Conservation (phyloP, 2,113 vertebrate species). For the Perca flavescens region DNA sequence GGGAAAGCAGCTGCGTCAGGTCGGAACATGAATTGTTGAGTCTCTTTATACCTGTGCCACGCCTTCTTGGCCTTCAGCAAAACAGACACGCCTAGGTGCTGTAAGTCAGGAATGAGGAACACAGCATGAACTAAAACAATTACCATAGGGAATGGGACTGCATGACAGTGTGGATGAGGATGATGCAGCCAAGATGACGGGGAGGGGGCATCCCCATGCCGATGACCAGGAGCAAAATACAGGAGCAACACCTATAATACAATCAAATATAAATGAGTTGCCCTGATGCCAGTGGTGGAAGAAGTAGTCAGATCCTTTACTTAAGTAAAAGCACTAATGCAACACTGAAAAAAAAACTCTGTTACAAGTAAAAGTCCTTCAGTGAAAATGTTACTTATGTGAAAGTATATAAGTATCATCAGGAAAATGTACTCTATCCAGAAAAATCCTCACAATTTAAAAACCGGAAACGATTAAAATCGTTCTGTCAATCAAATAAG, state of each 20-base stretch:
- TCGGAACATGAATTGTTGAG: slow-evolving; percentile 48
- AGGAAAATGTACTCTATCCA: no score
- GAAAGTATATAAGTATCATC: no score
- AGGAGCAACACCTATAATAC: background rate
- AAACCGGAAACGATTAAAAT: no score
- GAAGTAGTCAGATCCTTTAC: no score
- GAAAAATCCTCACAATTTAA: no score
- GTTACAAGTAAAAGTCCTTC: no score
- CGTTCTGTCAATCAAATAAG: no score
- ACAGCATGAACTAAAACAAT: background rate
- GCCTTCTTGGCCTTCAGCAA: slow-evolving; percentile 19
- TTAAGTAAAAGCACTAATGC: no score
- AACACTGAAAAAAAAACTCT: no score
- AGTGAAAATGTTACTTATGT: no score
- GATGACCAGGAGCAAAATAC: background rate
- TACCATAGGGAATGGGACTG: background rate
- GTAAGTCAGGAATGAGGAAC: background rate
- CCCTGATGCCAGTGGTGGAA: no score
- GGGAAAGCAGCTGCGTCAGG: slow-evolving; percentile 47
- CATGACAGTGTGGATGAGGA: no score
- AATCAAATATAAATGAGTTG: background rate
- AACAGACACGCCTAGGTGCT: background rate
- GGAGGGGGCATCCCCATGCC: background rate
- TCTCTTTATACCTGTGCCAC: slow-evolving; percentile 44
- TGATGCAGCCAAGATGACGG: background rate